Conservation (phyloP, 2,888 invertebrate species). For the Lagria hirta region DNA sequence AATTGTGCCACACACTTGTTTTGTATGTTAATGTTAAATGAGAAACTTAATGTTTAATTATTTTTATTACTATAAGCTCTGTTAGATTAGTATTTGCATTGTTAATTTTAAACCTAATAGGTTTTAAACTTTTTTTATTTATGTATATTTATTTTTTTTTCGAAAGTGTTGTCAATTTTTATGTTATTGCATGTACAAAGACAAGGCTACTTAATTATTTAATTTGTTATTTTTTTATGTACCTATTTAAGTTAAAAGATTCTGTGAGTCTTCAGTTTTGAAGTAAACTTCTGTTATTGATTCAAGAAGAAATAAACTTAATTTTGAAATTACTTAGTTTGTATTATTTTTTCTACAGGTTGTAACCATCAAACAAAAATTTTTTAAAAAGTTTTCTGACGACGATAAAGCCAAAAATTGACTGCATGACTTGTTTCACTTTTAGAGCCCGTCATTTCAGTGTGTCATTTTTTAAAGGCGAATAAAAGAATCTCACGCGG, state of each 20-base stretch:
- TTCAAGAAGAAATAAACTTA: conserved; percentile 39
- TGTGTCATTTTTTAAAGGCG: too few relatives aligned
- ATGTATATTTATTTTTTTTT: conserved; percentile 46
- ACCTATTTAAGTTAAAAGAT: conserved; percentile 43
- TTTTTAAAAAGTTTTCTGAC: too few relatives aligned
- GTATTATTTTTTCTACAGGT: conserved; percentile 16
- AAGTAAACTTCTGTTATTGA: conserved; percentile 42
- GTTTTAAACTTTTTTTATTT: conserved; percentile 42
- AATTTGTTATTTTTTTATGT: conserved; percentile 48
- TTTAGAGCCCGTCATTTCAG: too few relatives aligned
- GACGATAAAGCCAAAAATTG: too few relatives aligned
- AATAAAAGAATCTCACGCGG: too few relatives aligned
- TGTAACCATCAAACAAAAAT: too few relatives aligned
- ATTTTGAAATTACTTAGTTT: conserved; percentile 33
- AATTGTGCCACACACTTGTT: conserved; percentile 38
- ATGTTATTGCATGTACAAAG: conserved; percentile 49
- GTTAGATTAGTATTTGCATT: conserved; percentile 36
- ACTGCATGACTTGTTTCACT: too few relatives aligned
- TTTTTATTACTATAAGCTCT: conserved; percentile 37
- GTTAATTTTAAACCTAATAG: conserved; percentile 34
- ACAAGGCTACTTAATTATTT: conserved; percentile 49
- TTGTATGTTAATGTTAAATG: conserved; percentile 40
- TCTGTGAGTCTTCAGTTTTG: conserved; percentile 44
- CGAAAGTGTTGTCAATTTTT: conserved; percentile 45
- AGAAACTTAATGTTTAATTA: conserved; percentile 34